Conservation (phyloP, 2,888 invertebrate genomes). For the Agonopterix arenella region DNA sequence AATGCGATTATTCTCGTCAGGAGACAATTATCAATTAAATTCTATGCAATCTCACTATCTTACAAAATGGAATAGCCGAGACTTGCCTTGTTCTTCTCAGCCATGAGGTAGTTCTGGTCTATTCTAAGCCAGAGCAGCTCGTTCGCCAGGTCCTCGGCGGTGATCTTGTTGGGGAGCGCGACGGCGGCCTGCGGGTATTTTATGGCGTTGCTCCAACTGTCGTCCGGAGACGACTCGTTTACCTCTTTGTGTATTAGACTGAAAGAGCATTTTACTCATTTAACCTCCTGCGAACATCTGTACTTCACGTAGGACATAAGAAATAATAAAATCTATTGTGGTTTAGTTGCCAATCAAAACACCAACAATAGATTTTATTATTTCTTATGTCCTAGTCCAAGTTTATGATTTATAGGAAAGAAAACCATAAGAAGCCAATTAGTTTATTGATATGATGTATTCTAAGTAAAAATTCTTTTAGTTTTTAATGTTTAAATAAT, state of each 20-base stretch:
- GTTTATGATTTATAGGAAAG: no score
- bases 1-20: no score
- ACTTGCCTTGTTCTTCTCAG: slow-evolving; percentile 47
- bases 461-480: background rate
- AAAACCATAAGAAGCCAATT: no score
- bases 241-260: slow-evolving; percentile 8
- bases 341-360: no score
- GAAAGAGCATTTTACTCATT: background rate
- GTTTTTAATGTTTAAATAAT: no score
- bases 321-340: no score
- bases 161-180: slow-evolving; percentile 62
- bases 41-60: background rate
- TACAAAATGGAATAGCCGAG: background rate
- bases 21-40: no score
- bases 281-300: no score
- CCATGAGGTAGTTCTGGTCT: slow-evolving; percentile 62
- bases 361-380: no score
- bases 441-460: background rate
- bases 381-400: no score
- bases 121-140: slow-evolving; percentile 67
- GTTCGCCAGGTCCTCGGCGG: slow-evolving; percentile 63
- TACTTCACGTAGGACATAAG: no score
- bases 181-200: slow-evolving; percentile 43
- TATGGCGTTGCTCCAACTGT: slow-evolving; percentile 44
- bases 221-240: slow-evolving; percentile 49